Conservation (phyloP, 2,113 vertebrate genomes). For the Caracal caracal region DNA sequence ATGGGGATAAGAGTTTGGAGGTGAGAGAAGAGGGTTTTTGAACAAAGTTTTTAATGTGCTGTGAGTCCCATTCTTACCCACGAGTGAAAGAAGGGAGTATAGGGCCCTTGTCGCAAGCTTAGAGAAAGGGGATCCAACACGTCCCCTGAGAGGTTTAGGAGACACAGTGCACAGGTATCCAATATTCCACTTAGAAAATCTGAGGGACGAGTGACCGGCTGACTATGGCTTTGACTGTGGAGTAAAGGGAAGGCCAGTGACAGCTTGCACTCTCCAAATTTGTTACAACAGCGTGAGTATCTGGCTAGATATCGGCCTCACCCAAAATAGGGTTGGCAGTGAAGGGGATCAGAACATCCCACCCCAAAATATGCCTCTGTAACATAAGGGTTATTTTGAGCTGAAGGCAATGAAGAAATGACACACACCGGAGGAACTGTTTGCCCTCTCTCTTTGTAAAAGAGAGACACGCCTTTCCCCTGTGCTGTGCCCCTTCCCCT, state of each 20-base stretch:
- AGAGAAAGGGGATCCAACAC: not conserved
- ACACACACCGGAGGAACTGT: not conserved
- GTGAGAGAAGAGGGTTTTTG: not conserved
- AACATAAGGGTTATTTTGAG: not conserved
- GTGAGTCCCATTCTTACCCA: not conserved
- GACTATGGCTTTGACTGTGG: not conserved
- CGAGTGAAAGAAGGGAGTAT: fast-evolving
- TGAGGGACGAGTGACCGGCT: not conserved
- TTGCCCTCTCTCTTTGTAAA: not conserved
- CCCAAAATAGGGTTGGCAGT: not conserved
- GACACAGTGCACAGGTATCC: not conserved
- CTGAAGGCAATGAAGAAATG: not conserved
- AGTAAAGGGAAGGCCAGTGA: not conserved
- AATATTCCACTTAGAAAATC: not conserved
- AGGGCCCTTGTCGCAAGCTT: not conserved
- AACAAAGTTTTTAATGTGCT: not conserved
- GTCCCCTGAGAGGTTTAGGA: not conserved
- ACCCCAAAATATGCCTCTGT: not conserved
- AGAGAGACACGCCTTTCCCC: not conserved
- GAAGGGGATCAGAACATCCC: not conserved
- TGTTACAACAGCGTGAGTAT: not conserved
- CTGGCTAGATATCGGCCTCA: not conserved
- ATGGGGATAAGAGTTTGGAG: not conserved
- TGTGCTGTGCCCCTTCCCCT: not conserved
- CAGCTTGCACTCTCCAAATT: not conserved